A percentile compares a stretch with the other conserved stretches of the same genome.
Conservation (phyloP, 2,888 invertebrate species). For the Luperina testacea region DNA sequence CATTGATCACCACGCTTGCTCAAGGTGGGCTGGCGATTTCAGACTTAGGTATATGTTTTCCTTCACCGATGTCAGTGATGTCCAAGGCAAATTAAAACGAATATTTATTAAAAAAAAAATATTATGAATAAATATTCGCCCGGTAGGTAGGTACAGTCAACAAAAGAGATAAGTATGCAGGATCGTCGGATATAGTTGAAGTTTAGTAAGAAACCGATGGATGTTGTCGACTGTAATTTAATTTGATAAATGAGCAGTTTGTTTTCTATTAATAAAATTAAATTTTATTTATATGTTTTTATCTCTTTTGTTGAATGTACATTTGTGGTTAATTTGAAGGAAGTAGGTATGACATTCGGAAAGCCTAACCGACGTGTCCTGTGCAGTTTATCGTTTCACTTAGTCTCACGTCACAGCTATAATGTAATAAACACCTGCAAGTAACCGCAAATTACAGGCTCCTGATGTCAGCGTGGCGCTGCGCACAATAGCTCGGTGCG, state of each 20-base stretch:
- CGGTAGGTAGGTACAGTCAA: neutral
- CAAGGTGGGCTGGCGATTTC: neutral
- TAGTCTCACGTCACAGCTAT: slow-evolving; percentile 72
- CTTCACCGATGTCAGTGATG: neutral
- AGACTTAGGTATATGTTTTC: neutral
- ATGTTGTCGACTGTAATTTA: too few species aligned
- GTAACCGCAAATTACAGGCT: slow-evolving; percentile 87
- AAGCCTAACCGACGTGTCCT: slow-evolving; percentile 70
- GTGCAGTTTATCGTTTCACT: slow-evolving; percentile 69
- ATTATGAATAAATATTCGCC: slow-evolving; percentile 8
- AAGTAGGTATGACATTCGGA: slow-evolving; percentile 40
- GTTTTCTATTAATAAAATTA: too few species aligned
- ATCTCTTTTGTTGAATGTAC: neutral
- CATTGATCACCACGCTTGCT: neutral
- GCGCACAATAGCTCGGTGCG: slow-evolving; percentile 78
- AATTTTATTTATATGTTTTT: too few species aligned
- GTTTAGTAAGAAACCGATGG: too few species aligned
- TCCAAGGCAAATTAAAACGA: neutral
- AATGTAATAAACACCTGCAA: slow-evolving; percentile 83
- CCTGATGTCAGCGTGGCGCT: slow-evolving; percentile 80
- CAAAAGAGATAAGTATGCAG: too few species aligned
- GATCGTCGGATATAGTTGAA: too few species aligned
- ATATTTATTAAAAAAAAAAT: neutral
- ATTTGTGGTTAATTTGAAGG: slow-evolving; percentile 13
- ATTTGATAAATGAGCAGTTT: too few species aligned